These are phyloP conservation scores for Lepidochrysops patricia DNA, from an alignment of 2,888 invertebrate species.

Conservation along the genomic window DNA sequence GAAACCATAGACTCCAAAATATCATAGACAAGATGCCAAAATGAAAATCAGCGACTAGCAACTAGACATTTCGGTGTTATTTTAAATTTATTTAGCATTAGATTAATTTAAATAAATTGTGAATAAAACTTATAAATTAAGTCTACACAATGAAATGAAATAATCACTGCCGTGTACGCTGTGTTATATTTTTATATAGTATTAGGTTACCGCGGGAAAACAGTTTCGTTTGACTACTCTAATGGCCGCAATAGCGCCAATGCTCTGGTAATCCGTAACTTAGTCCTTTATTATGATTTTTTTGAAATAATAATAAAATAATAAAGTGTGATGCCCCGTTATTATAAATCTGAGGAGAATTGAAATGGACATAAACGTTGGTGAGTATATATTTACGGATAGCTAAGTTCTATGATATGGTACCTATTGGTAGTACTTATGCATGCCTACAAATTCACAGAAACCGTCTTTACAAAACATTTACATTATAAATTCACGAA, in stretches of 20 bases:
- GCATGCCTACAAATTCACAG: constrained; percentile 10
- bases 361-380: constrained; percentile 70
- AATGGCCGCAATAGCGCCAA: constrained; percentile 74
- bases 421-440: neutral
- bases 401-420: neutral
- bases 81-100: constrained; percentile 21
- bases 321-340: constrained; percentile 36
- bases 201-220: constrained; percentile 66
- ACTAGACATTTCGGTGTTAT: constrained; percentile 18
- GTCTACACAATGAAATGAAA: constrained; percentile 14
- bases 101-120: constrained; percentile 13
- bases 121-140: constrained; percentile 17
- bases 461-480: neutral
- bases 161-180: constrained; percentile 21
- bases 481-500: neutral
- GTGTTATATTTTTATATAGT: constrained; percentile 23
- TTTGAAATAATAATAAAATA: constrained; percentile 37
- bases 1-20: neutral
- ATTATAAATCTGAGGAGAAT: constrained; percentile 39
- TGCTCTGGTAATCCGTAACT: constrained; percentile 68
- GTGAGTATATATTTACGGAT: constrained; percentile 37
- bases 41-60: constrained; percentile 10
- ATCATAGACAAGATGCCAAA: neutral
- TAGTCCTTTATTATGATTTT: constrained; percentile 49
- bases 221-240: constrained; percentile 65